Evolutionary conservation across 2,888 invertebrate species (phyloP), one percentile per base, ranked within the genome.

Genomic region (Cenopis cana): DNA sequence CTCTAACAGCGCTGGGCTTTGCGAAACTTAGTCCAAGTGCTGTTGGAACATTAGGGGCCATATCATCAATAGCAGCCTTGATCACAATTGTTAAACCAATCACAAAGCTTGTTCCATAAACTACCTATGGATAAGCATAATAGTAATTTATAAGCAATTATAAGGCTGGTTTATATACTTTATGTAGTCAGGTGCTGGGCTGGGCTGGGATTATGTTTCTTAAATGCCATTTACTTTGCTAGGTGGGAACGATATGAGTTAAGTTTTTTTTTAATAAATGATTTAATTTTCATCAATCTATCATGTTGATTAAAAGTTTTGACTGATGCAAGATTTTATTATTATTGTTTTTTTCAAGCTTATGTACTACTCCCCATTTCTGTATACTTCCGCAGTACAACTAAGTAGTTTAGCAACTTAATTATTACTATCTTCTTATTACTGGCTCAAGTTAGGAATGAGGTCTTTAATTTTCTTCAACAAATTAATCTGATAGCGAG

Each of bases 1-100:
- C 98, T 0, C 89, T 98, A 74, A 96, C 97, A 70, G 95, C 96
- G 8, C 89, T 98, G 76, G 98, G 97, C 0, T 96, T 96, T 82
- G 94, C 96, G 0, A 96, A 95, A 77, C 86, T 98, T 11, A 96
- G 96, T 73, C 96, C 98, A 0, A 96, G 97, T 72, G 94, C 95
- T 24, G 94, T 98, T 68, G 98, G 98, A 0, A 78, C 96, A 9
- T 87, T 98, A 18, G 98, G 98, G 5, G 94, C 96, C 0, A 83
- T 98, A 66, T 98, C 98, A 3, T 98, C 98, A 0, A 73, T 96
- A 50, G 96, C 97, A 69, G 98, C 97, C 14, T 89, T 98, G 56
- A 89, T 97, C 57, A 96, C 96, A 20, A 86, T 98, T 56, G 86
- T 97, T 55, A 95, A 97, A 85, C 97, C 98, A n/a, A 90, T 95